Evolutionary conservation across 1,140 invertebrate species (phyloP), one percentile per base, ranked within the genome.

Genomic region (Drosophila hydei): DNA sequence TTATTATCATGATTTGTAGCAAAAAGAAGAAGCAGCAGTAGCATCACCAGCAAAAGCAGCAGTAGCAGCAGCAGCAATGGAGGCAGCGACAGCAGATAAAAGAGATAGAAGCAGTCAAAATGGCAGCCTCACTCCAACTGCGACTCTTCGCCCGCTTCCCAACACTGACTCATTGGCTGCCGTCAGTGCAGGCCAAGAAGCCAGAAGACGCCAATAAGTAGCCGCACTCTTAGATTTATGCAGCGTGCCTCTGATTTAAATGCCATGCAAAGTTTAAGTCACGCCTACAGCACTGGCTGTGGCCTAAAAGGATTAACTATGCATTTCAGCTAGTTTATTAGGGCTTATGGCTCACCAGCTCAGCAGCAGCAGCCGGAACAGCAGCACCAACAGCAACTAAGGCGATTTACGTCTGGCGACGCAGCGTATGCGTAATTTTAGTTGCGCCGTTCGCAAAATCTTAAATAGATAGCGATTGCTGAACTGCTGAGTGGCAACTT

Each of bases 1-100:
- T 90, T 90, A 90, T 90, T 90, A 90, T 88, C 87, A 81, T 87
- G 78, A 87, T 87, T 85, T 85, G 81, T 80, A 72, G 81, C 70
- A 75, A 75, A 72, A 60, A 72, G 75, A 43, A 55, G 60, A 50
- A 60, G 47, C n/a, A 52, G 55, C 33, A 45, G 21, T 14, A 58
- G 65, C n/a, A 55, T 19, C 4, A 45, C 27, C 55, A 59, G 43
- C 23, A 59, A 40, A 42, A 63, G 33, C n/a, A 52, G 55, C 33
- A 45, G 21, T 14, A 58, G 65, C n/a, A 55, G 25, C 4, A 45
- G 36, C 55, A 59, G 43, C 23, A 59, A 40, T 67, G 11, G 27
- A 62, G 19, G 12, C 19, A 54, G 75, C 58, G 65, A 63, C 54
- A 75, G 70, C 38, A 38, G 38, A 30, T 43, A 70, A 38, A 50